Evolutionary conservation across 2,797 vertebrate genomes (phyloP).

Genomic region (Balearica regulorum): DNA sequence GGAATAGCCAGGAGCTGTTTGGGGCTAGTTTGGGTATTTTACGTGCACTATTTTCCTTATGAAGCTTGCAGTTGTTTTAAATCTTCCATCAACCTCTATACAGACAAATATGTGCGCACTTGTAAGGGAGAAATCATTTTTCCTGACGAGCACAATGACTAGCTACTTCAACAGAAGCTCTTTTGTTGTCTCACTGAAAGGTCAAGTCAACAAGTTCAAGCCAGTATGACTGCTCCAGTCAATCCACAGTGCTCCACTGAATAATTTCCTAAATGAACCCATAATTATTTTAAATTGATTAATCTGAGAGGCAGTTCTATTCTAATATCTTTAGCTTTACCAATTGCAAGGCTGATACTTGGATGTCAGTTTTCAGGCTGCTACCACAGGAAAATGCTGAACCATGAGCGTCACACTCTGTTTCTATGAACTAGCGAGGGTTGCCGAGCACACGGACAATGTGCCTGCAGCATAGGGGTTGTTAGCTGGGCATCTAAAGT

Average conservation of each 20-base stretch:
- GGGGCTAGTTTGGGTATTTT: background rate
- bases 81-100: background rate
- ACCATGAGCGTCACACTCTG: background rate
- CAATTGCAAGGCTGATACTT: background rate
- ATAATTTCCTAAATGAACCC: background rate
- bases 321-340: background rate
- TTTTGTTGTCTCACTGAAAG: conserved; percentile 16
- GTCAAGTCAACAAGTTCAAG: conserved; percentile 20
- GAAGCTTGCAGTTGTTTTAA: background rate
- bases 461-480: background rate
- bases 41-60: background rate
- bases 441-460: background rate
- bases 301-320: background rate
- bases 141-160: background rate
- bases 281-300: conserved; percentile 1
- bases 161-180: background rate
- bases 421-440: background rate
- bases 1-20: background rate
- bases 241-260: background rate
- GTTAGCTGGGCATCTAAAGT: background rate
- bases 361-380: background rate
- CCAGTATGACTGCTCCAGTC: background rate
- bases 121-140: background rate
- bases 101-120: background rate
- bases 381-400: background rate